Evolutionary conservation across 2,888 invertebrate species (phyloP), one percentile per base, ranked within the genome.

Genomic region (Tenthredo notha): DNA sequence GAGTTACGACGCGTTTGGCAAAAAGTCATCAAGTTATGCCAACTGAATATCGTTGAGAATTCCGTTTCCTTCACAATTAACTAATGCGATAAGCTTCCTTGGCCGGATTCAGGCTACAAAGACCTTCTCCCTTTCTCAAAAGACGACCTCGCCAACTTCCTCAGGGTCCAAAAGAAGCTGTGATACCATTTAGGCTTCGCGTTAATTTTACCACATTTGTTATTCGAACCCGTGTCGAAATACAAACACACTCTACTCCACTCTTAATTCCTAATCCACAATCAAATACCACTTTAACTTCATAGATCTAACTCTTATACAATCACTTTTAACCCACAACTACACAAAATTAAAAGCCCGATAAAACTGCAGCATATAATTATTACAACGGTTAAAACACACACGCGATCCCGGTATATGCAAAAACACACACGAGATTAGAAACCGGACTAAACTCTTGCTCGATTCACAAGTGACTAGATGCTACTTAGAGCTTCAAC

Each of bases 131-230:
- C 15, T 67, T 18, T 29, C 33, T 43, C 74, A 21, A 43, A 43
- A 25, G 4, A 10, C 18, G 12, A 43, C 74, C 9, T 43, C 10
- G 25, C 40, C 43, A 3, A 43, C 40, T 43, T 40, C 29, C 25
- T 21, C n/a, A 21, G 37, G 5, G 10, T 29, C 29, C 25, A 25
- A 67, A 67, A 67, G 12, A 67, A 33, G 12, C 67, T 12, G 29
- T 29, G 25, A 33, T 25, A 67, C 33, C 67, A 67, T 25, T 67
- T 7, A 6, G 10, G 29, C 67, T 67, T 67, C 15, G 3, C 33
- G 67, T 67, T 29, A 29, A 29, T 67, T 67, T 67, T 18, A 67
- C 67, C 67, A 67, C 67, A 29, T 33, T 54, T 54, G 54, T 54
- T n/a, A 54, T 54, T n/a, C 54, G n/a, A 54, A 54, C n/a, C 54